phyloP scores from a whole-genome alignment of 2,888 invertebrate genomes.

The Pecten maximus region DNA sequence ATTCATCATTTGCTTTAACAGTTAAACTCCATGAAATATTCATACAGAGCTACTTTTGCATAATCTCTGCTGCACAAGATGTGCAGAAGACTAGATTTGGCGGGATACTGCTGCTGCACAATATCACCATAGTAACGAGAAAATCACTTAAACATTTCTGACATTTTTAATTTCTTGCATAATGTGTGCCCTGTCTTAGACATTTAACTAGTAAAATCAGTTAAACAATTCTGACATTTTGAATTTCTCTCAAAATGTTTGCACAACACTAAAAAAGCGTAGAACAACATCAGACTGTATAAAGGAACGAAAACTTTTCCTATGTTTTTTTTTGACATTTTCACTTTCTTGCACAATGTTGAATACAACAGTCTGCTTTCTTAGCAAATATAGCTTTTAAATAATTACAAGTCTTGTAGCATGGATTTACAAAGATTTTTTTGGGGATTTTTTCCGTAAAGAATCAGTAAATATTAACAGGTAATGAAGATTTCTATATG shows the following conservation, averaged over 20 bases:
- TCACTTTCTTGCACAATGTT: not conserved
- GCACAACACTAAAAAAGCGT: not conserved
- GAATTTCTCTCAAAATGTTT: not conserved
- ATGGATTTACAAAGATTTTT: too few relatives aligned
- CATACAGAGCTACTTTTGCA: conserved; percentile 30
- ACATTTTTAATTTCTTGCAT: conserved; percentile 27
- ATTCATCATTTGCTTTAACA: conserved; percentile 27
- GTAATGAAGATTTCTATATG: too few relatives aligned
- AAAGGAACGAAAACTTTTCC: not conserved
- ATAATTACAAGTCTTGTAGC: too few relatives aligned
- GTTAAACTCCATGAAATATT: conserved; percentile 35
- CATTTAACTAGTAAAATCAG: conserved; percentile 16
- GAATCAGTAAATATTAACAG: too few relatives aligned
- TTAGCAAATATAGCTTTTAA: too few relatives aligned
- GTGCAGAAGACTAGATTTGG: conserved; percentile 12
- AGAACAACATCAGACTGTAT: not conserved
- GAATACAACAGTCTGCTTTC: too few relatives aligned
- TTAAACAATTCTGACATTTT: conserved; percentile 16
- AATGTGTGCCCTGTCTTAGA: conserved; percentile 32
- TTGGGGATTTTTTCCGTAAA: too few relatives aligned
- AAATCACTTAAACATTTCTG: conserved; percentile 24
- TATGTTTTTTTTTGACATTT: not conserved
- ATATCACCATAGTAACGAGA: not conserved
- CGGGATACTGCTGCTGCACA: conserved; percentile 13
- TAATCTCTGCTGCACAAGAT: conserved; percentile 33